Base-by-base conservation (phyloP, 1,140 invertebrate species). In the Zaprionus africanus region DNA sequence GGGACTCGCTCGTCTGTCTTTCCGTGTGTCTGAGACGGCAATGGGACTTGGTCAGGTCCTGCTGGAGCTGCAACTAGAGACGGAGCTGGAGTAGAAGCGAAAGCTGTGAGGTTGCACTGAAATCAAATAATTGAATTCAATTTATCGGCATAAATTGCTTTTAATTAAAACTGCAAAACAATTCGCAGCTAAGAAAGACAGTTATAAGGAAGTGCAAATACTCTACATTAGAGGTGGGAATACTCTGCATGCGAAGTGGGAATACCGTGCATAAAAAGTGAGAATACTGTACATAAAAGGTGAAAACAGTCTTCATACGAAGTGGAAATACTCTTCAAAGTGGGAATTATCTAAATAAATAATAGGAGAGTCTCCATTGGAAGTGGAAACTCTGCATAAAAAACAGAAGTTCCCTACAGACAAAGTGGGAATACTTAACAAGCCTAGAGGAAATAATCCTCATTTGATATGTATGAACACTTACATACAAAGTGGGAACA, bases 41-140 rank as follows among this genome's bases (percentile, higher is more conserved):
- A 3, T 17, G 49, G 24, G 51, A 31, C 36, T 41, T 31, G 17
- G 54, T 24, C 28, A 28, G 59, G 49, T 67, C 17, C 13, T 53
- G 19, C 11, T n/a, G 19, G 11, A 12, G n/a, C 9, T 51, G 4
- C 26, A 15, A 31, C 19, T 22, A 31, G 17, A 51, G 9, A 43
- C 28, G 19, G n/a, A 54, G 63, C 70, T 60, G 28, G 19, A 36
- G 36, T 28, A 63, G 59, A 51, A n/a, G 38, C n/a, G 0, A 19
- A 9, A 46, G 15, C 41, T 46, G 41, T 46, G 41, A 9, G 41
- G n/a, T 2, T 46, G 41, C n/a, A 17, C 41, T 46, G 41, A n/a
- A 46, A 69, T 74, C 61, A 74, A 75, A 75, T 75, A 75, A 70
- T 75, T 75, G 66, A 75, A 75, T 75, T 70, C 72, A 70, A 70